Evolutionary conservation across 2,888 invertebrate species (phyloP), one percentile per base, ranked within the genome.

Genomic region (Brachyopa scutellaris): DNA sequence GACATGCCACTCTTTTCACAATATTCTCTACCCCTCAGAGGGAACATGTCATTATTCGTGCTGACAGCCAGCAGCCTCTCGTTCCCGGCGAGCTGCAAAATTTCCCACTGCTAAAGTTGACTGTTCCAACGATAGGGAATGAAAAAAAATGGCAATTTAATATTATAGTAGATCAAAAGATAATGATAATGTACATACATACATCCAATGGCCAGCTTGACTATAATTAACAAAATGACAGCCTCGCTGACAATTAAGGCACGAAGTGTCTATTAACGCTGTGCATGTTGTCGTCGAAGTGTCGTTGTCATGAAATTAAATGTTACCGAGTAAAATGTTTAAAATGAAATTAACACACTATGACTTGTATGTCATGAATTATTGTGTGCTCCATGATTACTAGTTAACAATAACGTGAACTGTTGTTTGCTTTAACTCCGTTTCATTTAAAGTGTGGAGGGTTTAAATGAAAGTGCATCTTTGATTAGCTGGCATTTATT

Each of bases 141-240:
- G n/a, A 19, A 40, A 29, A 47, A 45, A 49, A 1, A 62, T 33
- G 42, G n/a, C 72, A 61, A 55, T 70, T 77, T 70, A 38, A 77
- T 55, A 70, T 77, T 62, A 17, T 61, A 36, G n/a, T 36, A 74
- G 76, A 80, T 80, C 55, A 57, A 76, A 57, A 76, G 69, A 76
- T 80, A 80, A 69, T 76, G 21, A 19, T n/a, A 29, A 42, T 40
- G 29, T 66, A n/a, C n/a, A n/a, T n/a, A n/a, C n/a, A n/a, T n/a
- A n/a, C n/a, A 82, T 57, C 21, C 74, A 74, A 69, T 62, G 61
- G 38, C 69, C 70, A 61, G 69, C 53, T 76, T 70, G 76, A 40
- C 76, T 82, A 70, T 82, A 77, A 82, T 82, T 82, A 82, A 77
- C 59, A 59, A 77, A 82, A 82, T 82, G 82, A 82, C 82, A 70